These are phyloP conservation scores for Drosophila subobscura DNA, from an alignment of 1,140 invertebrate species.

Conservation along the genomic window DNA sequence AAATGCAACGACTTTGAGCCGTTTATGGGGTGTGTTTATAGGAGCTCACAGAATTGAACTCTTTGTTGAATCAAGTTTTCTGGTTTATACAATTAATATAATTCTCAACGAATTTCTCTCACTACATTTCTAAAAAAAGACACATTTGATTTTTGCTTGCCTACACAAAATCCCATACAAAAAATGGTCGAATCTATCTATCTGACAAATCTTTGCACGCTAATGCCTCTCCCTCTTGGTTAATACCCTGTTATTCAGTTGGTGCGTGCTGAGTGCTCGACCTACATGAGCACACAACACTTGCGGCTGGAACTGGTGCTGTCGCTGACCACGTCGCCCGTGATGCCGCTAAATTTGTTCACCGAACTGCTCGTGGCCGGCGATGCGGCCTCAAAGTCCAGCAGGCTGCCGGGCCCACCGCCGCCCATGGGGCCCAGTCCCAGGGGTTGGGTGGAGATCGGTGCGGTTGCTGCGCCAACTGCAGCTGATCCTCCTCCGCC, in stretches of 20 bases:
- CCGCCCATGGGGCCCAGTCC: conserved; percentile 55
- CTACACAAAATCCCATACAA: conserved; percentile 23
- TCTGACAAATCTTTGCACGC: conserved; percentile 4
- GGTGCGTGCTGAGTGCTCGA: background rate
- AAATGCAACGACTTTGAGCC: conserved; percentile 76
- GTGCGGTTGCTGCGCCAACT: conserved; percentile 40
- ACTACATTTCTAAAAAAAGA: conserved; percentile 74
- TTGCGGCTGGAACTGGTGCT: conserved; percentile 86
- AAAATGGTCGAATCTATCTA: conserved; percentile 14
- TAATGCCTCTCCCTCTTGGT: conserved; percentile 5
- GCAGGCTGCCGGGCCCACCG: conserved; percentile 39
- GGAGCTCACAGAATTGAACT: conserved; percentile 68
- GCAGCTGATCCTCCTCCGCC: conserved; percentile 18
- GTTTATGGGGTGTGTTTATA: conserved; percentile 8
- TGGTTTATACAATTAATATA: conserved; percentile 38
- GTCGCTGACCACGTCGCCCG: conserved; percentile 87
- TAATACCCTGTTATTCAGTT: conserved; percentile 26
- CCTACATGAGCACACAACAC: conserved; percentile 85
- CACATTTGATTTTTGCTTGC: conserved; percentile 59
- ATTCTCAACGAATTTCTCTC: conserved; percentile 56
- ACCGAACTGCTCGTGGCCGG: conserved; percentile 68
- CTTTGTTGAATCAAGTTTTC: conserved; percentile 21
- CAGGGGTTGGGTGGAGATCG: conserved; percentile 59
- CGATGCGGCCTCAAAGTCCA: conserved; percentile 60
- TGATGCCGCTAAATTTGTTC: conserved; percentile 87